Conservation (phyloP, 2,888 invertebrate species). For the Agriotes lineatus region DNA sequence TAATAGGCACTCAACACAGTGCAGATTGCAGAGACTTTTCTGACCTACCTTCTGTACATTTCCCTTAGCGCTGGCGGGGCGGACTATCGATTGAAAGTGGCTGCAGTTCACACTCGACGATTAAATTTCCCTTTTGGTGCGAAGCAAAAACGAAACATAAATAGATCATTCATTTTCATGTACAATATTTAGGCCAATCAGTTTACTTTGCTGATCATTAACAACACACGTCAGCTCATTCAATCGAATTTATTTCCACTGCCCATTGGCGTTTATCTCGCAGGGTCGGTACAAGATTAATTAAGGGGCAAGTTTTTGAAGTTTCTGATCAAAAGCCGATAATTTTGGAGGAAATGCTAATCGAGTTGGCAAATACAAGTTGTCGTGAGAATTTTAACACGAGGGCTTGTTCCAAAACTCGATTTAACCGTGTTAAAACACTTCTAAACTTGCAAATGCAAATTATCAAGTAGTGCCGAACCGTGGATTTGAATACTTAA, state of each 20-base stretch:
- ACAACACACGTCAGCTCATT: no score
- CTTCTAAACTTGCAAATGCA: neutral
- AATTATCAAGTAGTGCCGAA: neutral
- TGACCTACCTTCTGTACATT: conserved; percentile 14
- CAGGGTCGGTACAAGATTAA: no score
- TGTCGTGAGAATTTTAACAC: neutral
- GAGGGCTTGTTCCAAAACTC: neutral
- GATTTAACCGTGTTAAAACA: neutral
- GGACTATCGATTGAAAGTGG: neutral
- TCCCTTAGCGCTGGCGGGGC: neutral
- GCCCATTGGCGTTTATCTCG: no score
- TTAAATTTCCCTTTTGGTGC: neutral
- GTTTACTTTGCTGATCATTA: no score
- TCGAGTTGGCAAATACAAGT: neutral
- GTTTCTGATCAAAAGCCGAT: neutral
- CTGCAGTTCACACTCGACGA: neutral
- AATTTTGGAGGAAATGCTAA: neutral
- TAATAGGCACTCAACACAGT: neutral
- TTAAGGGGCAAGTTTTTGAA: no score
- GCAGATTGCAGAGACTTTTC: neutral
- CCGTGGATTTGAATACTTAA: neutral
- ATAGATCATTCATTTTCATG: neutral
- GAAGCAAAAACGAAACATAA: neutral
- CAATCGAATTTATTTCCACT: no score
- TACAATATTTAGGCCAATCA: neutral